Conservation (phyloP, 2,888 invertebrate species). For the Leistus spinibarbis region DNA sequence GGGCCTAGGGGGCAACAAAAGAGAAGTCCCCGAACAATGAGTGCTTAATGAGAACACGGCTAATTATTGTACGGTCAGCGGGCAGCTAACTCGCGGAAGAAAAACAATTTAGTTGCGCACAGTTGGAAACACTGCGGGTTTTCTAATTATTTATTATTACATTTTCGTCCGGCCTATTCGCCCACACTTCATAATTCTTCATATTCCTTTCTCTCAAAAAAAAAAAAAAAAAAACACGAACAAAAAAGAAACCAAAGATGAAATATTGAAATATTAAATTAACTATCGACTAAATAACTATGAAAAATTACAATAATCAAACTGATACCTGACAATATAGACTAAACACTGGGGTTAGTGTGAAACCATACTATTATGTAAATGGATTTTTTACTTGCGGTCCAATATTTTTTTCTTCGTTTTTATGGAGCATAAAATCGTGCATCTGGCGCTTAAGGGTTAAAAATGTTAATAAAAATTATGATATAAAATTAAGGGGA, state of each 20-base stretch:
- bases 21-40: conserved; percentile 36
- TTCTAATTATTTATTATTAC: conserved; percentile 37
- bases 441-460: not conserved
- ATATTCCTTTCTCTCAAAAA: not conserved
- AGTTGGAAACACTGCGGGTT: conserved; percentile 32
- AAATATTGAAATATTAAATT: not conserved
- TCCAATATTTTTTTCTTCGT: not conserved
- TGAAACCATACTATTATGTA: not conserved
- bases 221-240: no score
- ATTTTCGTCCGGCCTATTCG: conserved; percentile 13
- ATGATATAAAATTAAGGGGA: not conserved
- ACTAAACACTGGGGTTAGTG: not conserved
- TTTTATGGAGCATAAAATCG: not conserved
- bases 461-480: not conserved
- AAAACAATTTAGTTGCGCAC: conserved; percentile 37
- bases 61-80: conserved; percentile 40
- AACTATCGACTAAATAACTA: not conserved
- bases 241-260: not conserved
- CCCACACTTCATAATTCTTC: not conserved
- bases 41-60: conserved; percentile 36
- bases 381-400: not conserved
- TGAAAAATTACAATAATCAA: not conserved
- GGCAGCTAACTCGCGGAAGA: conserved; percentile 36
- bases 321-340: no score
- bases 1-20: not conserved